Evolutionary conservation across 2,113 vertebrate species (phyloP), one percentile per base, ranked within the genome.

Genomic region (Oncorhynchus gorbuscha): DNA sequence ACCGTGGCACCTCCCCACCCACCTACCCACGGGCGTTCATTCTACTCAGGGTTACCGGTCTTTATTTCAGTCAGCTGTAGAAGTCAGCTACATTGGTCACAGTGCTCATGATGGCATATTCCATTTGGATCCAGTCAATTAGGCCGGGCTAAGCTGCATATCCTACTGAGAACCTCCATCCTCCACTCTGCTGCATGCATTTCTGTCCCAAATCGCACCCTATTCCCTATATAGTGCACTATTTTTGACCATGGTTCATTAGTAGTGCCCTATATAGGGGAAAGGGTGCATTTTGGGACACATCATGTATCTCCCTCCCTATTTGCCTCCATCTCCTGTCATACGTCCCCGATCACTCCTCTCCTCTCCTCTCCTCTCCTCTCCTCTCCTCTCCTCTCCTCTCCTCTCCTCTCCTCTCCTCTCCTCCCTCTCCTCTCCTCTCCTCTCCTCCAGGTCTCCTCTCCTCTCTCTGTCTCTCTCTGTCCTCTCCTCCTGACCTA

Each of bases 41-140:
- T 94, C 93, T 91, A 94, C 93, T 93, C 93, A 94, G 96, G 95
- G 94, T 98, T 98, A 99, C 98, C 97, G 95, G 96, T 97, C 96
- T 95, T 95, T 96, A 97, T 98, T 98, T 98, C 96, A 96, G 96
- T 97, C 97, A 97, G 96, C 96, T 93, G 96, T 96, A 97, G 95
- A 97, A 98, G 97, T 99, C 97, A 98, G 95, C 96, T 97, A 96
- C 96, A 98, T 99, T 98, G 95, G 97, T 98, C 97, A 99, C 96
- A 96, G 96, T 94, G 94, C 95, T 95, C 94, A 92, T 99, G 97
- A 99, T 96, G 97, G 97, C 96, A 99, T 99, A 99, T 97, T 99
- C 98, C 97, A 99, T 99, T 98, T 99, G 95, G 97, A 98, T 96
- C 95, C 97, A 98, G 96, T 97, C 97, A 99, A 99, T 99, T 99